Base-by-base conservation (phyloP, 2,113 vertebrate species). In the Chrysemys picta region DNA sequence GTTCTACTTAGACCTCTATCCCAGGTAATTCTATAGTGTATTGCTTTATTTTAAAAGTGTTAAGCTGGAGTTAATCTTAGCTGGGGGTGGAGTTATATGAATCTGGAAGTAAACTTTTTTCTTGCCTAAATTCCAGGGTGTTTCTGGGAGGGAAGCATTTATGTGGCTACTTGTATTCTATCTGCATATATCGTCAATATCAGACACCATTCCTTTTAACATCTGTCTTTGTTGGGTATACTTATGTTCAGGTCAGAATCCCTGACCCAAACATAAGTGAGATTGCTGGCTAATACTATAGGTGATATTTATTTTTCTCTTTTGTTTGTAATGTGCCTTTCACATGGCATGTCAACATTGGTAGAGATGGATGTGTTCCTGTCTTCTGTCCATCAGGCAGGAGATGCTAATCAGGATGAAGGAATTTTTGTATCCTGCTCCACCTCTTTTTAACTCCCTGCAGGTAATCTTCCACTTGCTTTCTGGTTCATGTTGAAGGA, bases 1-100 rank as follows among this genome's bases (percentile, higher is more conserved):
- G 95, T 99, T 99, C 97, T 99, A 99, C 97, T 93, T 99, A 97
- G 99, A 99, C 97, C 96, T 99, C 53, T 99, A 99, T 90, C 99
- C 99, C 88, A 99, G 99, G 99, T 99, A 98, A 95, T 82, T 82
- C 19, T 62, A 82, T 84, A 24, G 75, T 24, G 56, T 85, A 5
- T 4, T 93, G 86, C 79, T 16, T 88, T 88, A 47, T 0, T 21
- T n/a, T 80, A 21, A 72, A 76, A 24, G 0, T 84, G 4, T 84
- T 94, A 87, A 89, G 86, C 50, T 88, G 5, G 11, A 53, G 50
- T 88, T 89, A 57, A 1, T 49, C 8, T 92, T 80, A 65, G 8
- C 69, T 12, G 6, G 4, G 2, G 19, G 69, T 94, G 79, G 92
- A 92, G 72, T 91, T 47, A 85, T 86, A 85, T 85, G 9, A 38